A percentile compares a stretch with the other conserved stretches of the same genome.
phyloP scores from a whole-genome alignment of 2,797 vertebrate species.

The Pangasius krempfi region DNA sequence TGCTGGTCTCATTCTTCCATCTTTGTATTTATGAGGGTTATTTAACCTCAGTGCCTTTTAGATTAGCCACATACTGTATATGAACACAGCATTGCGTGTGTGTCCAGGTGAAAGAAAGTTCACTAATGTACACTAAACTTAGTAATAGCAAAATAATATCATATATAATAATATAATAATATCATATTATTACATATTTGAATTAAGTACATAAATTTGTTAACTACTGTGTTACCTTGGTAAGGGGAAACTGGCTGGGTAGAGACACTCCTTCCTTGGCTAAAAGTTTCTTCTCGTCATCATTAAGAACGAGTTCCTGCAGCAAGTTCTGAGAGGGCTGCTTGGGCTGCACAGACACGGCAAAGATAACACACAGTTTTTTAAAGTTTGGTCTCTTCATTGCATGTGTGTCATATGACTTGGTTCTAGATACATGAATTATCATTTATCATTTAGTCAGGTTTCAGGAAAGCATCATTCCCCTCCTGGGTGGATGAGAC shows the following conservation, averaged over 20 bases:
- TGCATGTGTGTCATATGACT: background rate
- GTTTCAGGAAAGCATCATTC: background rate
- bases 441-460: background rate
- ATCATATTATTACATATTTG: background rate
- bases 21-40: constrained; percentile 10
- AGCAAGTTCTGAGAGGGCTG: constrained; percentile 67
- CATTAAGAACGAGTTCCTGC: constrained; percentile 87
- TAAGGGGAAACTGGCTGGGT: constrained; percentile 87
- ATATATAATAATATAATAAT: no score
- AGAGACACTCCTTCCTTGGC: constrained; percentile 87
- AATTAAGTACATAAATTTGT: background rate
- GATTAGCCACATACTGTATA: background rate
- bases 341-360: constrained; percentile 60
- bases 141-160: background rate
- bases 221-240: constrained; percentile 78
- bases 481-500: background rate
- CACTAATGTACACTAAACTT: background rate
- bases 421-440: background rate
- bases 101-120: background rate
- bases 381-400: background rate
- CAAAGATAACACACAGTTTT: background rate
- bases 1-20: background rate
- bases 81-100: background rate
- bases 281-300: constrained; percentile 93
- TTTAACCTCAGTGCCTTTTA: background rate